phyloP scores from a whole-genome alignment of 2,113 vertebrate species.

The Bos indicus region DNA sequence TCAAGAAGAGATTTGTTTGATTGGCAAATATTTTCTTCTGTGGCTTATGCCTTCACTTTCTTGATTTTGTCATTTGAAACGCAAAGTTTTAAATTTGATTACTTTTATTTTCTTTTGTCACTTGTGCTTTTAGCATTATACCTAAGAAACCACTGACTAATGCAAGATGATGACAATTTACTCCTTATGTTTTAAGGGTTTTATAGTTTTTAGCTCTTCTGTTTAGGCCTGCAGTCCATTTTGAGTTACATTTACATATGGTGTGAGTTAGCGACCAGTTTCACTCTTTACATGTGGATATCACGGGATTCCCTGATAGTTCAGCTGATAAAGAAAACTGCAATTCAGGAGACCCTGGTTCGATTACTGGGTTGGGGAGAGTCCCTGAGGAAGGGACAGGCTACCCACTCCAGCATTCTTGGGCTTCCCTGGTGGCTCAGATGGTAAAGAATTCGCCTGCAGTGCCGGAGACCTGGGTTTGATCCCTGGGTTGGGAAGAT shows the following conservation, averaged over 20 bases:
- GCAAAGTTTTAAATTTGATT: not conserved
- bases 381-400: not conserved
- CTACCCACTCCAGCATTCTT: not conserved
- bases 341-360: not conserved
- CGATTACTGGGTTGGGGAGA: not conserved
- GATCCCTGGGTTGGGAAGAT: not conserved
- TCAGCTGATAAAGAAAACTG: not conserved
- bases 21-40: not conserved
- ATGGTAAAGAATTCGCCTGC: not conserved
- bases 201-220: not conserved
- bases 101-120: not conserved
- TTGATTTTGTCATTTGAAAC: not conserved
- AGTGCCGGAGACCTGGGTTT: not conserved
- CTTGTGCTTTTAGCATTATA: not conserved
- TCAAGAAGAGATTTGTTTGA: not conserved
- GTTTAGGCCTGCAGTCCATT: not conserved
- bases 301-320: not conserved
- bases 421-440: not conserved
- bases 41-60: not conserved
- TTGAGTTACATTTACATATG: not conserved
- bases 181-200: not conserved
- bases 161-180: not conserved
- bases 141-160: not conserved
- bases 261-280: not conserved
- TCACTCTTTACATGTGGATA: not conserved